Percentiles rank a stretch among this genome's conserved stretches.
phyloP scores from a whole-genome alignment of 2,797 vertebrate genomes.

The Otus scops region DNA sequence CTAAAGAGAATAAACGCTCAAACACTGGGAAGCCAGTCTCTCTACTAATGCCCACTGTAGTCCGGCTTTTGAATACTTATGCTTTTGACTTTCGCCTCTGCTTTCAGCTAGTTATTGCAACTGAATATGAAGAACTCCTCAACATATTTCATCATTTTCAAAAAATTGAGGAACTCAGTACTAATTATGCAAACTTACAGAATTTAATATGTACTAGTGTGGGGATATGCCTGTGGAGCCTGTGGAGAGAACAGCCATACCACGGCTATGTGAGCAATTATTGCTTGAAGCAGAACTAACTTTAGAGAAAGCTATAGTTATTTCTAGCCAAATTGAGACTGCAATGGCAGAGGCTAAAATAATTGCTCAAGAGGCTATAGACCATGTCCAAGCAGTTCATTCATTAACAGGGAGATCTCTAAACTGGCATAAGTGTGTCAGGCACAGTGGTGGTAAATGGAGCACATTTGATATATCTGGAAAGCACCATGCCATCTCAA shows the following conservation, averaged over 20 bases:
- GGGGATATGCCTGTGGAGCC: background rate
- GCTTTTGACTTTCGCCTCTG: conserved; percentile 4
- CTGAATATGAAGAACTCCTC: background rate
- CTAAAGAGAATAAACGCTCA: background rate
- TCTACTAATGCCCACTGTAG: background rate
- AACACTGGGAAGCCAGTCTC: background rate
- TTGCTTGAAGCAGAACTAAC: conserved; percentile 67
- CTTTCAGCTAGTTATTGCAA: background rate
- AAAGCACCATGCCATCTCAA: background rate
- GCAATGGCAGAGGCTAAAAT: conserved; percentile 68
- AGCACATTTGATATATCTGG: background rate
- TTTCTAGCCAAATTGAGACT: conserved; percentile 67
- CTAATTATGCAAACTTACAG: background rate
- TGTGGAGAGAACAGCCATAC: conserved; percentile 36
- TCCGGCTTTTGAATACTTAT: background rate
- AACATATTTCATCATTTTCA: background rate
- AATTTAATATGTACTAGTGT: conserved; percentile 16
- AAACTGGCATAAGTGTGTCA: background rate
- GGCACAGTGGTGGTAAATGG: background rate
- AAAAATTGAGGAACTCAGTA: background rate
- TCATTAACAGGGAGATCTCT: conserved; percentile 43
- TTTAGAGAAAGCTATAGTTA: conserved; percentile 68
- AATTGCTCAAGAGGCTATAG: conserved; percentile 64
- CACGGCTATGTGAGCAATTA: conserved; percentile 59
- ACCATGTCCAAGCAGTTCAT: conserved; percentile 59